phyloP scores from a whole-genome alignment of 2,113 vertebrate genomes.

The Fregetta grallaria region DNA sequence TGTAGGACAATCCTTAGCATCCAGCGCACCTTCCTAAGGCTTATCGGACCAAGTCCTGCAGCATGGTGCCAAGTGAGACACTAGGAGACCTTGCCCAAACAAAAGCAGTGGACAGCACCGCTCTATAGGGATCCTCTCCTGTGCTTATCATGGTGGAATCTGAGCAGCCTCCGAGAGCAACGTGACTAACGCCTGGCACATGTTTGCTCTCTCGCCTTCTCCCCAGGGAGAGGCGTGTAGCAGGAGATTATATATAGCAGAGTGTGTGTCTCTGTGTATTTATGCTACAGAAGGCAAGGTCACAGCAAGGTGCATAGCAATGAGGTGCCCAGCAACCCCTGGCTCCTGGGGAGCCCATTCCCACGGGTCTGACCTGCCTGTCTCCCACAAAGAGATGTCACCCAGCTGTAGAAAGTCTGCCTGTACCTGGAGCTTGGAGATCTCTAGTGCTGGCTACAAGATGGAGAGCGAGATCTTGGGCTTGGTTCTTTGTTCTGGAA shows the following conservation, averaged over 20 bases:
- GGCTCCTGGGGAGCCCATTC: neutral
- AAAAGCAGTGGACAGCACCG: neutral
- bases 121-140: neutral
- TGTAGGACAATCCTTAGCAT: neutral
- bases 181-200: neutral
- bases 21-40: neutral
- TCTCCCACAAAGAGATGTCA: neutral
- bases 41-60: neutral
- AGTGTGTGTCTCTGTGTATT: neutral
- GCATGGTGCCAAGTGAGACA: neutral
- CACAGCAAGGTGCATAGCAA: neutral
- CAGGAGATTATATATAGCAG: conserved; percentile 32
- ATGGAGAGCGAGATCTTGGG: neutral
- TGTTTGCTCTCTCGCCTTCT: conserved; percentile 22
- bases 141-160: neutral
- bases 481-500: neutral
- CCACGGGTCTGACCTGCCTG: rapidly evolving
- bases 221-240: conserved; percentile 27
- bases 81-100: neutral
- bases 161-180: neutral
- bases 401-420: neutral
- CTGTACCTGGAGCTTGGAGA: neutral
- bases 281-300: neutral
- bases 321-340: neutral
- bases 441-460: neutral